Conservation (phyloP, 2,888 invertebrate genomes). For the Platyscelio sp. region DNA sequence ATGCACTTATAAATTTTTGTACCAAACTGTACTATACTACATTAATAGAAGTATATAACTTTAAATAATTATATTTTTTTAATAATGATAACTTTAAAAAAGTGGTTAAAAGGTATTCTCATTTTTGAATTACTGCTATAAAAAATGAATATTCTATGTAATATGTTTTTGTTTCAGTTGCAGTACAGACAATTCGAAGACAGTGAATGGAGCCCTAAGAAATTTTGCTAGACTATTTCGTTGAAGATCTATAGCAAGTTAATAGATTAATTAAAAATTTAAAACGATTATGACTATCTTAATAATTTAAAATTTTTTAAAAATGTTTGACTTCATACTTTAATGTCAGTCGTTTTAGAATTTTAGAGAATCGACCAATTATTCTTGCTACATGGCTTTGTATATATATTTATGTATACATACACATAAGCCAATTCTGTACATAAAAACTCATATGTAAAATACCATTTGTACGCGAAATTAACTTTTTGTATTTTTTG, state of each 20-base stretch:
- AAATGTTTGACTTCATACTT: slow-evolving; percentile 8
- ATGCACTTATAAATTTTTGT: too few relatives aligned
- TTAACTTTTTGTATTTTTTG: slow-evolving; percentile 22
- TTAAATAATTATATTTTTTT: too few relatives aligned
- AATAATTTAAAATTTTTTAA: too few relatives aligned
- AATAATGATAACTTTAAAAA: too few relatives aligned
- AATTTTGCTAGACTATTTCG: slow-evolving; percentile 95
- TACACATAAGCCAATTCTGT: background rate
- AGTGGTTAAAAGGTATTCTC: too few relatives aligned
- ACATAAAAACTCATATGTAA: slow-evolving; percentile 31
- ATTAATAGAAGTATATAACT: too few relatives aligned
- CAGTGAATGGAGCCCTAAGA: slow-evolving; percentile 92
- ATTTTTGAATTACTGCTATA: too few relatives aligned
- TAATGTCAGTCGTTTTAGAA: slow-evolving; percentile 18
- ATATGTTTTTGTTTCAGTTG: background rate
- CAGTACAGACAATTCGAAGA: slow-evolving; percentile 89
- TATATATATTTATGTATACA: slow-evolving; percentile 7
- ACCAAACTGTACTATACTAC: too few relatives aligned
- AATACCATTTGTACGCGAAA: slow-evolving; percentile 7
- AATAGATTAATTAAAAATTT: slow-evolving; percentile 4
- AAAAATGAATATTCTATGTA: too few relatives aligned
- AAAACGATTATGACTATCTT: slow-evolving; percentile 5
- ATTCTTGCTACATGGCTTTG: background rate
- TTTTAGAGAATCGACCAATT: slow-evolving; percentile 23
- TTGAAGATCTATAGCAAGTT: slow-evolving; percentile 86